Base-by-base conservation (phyloP, 2,888 invertebrate species). In the Eurois occulta region DNA sequence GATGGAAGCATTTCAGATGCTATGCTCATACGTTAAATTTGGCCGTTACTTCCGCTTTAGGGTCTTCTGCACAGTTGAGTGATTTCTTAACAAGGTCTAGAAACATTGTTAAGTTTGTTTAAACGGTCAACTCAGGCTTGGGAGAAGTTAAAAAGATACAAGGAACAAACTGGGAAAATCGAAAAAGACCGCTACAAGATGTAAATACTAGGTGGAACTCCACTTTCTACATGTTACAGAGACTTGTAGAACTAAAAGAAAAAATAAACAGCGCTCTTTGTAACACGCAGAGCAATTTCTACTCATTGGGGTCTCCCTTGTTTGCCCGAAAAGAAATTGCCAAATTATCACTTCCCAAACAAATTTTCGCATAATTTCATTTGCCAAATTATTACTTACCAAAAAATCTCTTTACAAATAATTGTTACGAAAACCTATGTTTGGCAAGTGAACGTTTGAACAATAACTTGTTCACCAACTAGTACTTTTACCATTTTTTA, bases 251-350 rank as follows among this genome's bases (percentile, higher is more conserved):
- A 72, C 8, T 72, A 38, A 72, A 48, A 66, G 32, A 32, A 18
- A 60, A 60, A 71, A 24, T 60, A 60, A 71, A 43, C 32, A 71
- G 71, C 62, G 71, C 71, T 60, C 60, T 60, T 71, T 71, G 71
- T 71, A 43, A 71, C 24, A 16, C 60, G 55, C 70, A 70, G 41
- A 70, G 70, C 55, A 58, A 58, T n/a, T n/a, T n/a, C n/a, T n/a
- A n/a, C n/a, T n/a, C n/a, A n/a, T n/a, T n/a, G n/a, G n/a, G n/a
- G n/a, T n/a, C n/a, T n/a, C n/a, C n/a, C n/a, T n/a, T n/a, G n/a
- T n/a, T n/a, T n/a, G n/a, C n/a, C n/a, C n/a, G n/a, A n/a, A n/a
- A n/a, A n/a, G n/a, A n/a, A n/a, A n/a, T n/a, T n/a, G n/a, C n/a
- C n/a, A n/a, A n/a, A n/a, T n/a, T n/a, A n/a, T n/a, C n/a, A n/a